Evolutionary conservation across 2,113 vertebrate species (phyloP).

Genomic region (Ivindomyrus marchei): DNA sequence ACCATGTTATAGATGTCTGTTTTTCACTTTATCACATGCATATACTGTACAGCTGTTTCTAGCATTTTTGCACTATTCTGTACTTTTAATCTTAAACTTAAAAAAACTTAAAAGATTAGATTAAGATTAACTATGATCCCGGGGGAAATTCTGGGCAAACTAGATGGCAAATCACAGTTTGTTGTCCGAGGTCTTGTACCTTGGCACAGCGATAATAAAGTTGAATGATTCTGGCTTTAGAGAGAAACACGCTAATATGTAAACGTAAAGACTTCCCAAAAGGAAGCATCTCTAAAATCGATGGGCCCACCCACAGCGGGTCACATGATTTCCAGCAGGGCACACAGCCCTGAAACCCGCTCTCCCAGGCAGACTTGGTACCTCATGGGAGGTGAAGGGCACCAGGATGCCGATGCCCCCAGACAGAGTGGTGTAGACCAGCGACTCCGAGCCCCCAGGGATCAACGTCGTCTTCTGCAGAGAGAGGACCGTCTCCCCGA

Average conservation of each 20-base stretch:
- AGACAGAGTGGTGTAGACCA: constrained; percentile 92
- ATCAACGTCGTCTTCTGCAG: constrained; percentile 96
- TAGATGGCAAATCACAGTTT: not conserved
- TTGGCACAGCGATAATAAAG: not conserved
- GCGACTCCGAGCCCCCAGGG: constrained; percentile 89
- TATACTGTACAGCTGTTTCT: not conserved
- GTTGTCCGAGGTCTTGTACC: not conserved
- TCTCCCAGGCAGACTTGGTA: constrained; percentile 34
- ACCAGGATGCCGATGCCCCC: constrained; percentile 95
- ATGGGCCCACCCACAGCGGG: not conserved
- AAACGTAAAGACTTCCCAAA: not conserved
- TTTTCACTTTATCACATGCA: not conserved
- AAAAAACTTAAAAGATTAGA: not conserved
- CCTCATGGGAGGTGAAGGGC: constrained; percentile 96
- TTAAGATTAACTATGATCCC: not conserved
- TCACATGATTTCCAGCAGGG: not conserved
- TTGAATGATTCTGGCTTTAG: not conserved
- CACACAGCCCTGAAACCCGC: not conserved
- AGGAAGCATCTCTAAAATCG: not conserved
- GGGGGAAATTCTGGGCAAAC: not conserved
- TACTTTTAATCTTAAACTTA: not conserved
- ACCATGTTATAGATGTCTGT: not conserved
- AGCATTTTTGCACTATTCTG: not conserved
- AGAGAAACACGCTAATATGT: not conserved
- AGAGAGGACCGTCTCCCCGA: constrained; percentile 88